Evolutionary conservation across 2,888 invertebrate genomes (phyloP).

Genomic region (Rhamnusium bicolor): DNA sequence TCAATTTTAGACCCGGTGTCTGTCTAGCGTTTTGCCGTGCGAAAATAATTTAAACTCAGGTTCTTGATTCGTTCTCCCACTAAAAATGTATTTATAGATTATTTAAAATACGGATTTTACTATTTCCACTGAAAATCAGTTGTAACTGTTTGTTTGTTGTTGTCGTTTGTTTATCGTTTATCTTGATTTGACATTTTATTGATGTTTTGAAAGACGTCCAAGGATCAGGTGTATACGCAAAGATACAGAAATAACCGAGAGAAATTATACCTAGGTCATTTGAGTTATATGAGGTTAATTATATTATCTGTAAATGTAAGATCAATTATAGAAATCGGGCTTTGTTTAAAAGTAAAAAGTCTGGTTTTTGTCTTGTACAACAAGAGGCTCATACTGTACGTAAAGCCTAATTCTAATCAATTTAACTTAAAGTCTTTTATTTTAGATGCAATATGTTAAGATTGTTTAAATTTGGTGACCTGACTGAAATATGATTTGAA

Average conservation of each 20-base stretch:
- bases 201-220: neutral
- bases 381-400: no score
- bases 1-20: conserved; percentile 46
- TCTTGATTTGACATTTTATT: neutral
- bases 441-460: no score
- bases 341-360: no score
- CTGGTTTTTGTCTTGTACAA: no score
- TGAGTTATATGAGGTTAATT: neutral
- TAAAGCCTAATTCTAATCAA: no score
- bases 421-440: no score
- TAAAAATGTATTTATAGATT: conserved; percentile 45
- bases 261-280: neutral
- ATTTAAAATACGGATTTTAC: conserved; percentile 42
- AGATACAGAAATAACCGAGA: neutral
- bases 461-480: no score
- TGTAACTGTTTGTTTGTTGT: conserved; percentile 36
- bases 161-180: conserved; percentile 3
- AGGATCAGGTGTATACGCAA: neutral
- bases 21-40: conserved; percentile 37
- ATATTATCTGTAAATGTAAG: neutral
- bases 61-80: conserved; percentile 46
- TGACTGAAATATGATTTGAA: no score
- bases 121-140: conserved; percentile 45
- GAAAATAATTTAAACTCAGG: conserved; percentile 44
- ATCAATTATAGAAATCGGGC: no score